Base-by-base conservation (phyloP, 2,797 vertebrate genomes). In the Clangula hyemalis region DNA sequence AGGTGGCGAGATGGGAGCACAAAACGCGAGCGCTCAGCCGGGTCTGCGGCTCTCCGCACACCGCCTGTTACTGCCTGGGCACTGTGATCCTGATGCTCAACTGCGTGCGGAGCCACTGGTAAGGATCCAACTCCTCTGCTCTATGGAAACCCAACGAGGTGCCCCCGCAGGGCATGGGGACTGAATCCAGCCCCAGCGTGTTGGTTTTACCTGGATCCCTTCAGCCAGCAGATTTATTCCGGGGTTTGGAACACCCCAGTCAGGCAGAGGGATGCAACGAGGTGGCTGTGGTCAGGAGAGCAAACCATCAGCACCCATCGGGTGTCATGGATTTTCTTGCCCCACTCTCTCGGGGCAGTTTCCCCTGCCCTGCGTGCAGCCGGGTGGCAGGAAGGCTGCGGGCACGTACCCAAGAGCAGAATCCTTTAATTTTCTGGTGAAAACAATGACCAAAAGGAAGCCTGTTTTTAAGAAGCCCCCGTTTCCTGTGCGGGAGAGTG, bases 101-200 rank as follows among this genome's bases (percentile, higher is more conserved):
- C 45, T 85, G 98, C 7, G 98, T 98, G 88, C 98, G 99, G 56
- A 99, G 99, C 73, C 98, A 99, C 97, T 99, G 99, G 99, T 99
- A 97, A 98, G 98, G 78, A 74, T 11, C 86, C 47, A 13, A 8
- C 43, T 54, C 34, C 34, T 36, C 34, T 36, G 34, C 34, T 36
- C 34, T 1, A 0, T 8, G 4, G 10, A 2, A 4, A 5, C 7
- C 66, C 65, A 4, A 24, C 43, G 79, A 72, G 85, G 36, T 45
- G 39, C 5, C 47, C 72, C 43, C 49, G 0, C 2, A 1, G 43
- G 71, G 10, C 10, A 1, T 5, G 41, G 17, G 62, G 4, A 2
- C 36, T 77, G 61, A 53, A 74, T 89, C 56, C 62, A 70, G 18
- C 41, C 83, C 47, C 72, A 18, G 24, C 0, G 0, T 28, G 16